These are phyloP conservation scores for Rhopalosiphum maidis DNA, from an alignment of 1,140 invertebrate genomes.

Conservation along the genomic window DNA sequence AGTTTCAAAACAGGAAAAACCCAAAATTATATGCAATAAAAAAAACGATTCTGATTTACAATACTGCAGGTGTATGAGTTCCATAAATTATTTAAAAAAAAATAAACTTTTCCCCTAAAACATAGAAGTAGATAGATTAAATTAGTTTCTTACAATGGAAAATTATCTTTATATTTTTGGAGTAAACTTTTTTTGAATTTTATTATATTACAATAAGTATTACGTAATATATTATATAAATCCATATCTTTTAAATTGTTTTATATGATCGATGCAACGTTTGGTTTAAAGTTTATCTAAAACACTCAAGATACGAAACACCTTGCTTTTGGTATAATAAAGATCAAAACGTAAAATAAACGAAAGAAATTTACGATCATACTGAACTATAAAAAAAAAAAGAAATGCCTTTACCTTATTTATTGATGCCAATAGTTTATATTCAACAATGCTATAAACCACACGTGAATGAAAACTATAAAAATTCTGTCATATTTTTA, in stretches of 20 bases:
- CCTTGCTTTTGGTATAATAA: neutral
- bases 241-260: neutral
- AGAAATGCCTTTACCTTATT: neutral
- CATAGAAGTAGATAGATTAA: neutral
- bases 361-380: neutral
- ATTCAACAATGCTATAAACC: constrained; percentile 5
- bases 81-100: neutral
- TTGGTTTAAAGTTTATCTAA: neutral
- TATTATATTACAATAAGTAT: neutral
- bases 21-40: neutral
- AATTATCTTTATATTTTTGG: neutral
- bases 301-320: neutral
- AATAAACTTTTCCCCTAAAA: neutral
- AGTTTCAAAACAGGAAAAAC: neutral
- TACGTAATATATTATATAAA: too few species aligned
- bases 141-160: neutral
- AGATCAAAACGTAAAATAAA: neutral
- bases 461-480: neutral
- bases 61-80: neutral
- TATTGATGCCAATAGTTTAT: neutral
- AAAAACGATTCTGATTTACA: neutral
- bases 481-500: neutral
- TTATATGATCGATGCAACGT: neutral
- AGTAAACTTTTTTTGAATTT: neutral
- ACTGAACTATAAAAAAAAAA: neutral